Evolutionary conservation across 2,113 vertebrate species (phyloP).

Genomic region (Eolophus roseicapilla): DNA sequence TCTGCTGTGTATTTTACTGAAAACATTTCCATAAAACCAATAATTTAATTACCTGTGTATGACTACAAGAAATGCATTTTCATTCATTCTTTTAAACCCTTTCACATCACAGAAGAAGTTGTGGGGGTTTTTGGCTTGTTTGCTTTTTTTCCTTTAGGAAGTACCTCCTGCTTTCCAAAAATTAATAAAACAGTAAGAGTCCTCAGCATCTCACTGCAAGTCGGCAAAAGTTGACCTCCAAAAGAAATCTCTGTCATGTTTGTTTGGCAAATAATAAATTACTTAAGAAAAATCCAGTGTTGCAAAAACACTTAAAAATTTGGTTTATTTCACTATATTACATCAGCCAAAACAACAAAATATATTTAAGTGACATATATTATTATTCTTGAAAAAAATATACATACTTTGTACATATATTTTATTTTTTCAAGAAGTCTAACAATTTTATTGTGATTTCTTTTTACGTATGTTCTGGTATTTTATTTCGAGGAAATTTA

Average conservation of each 20-base stretch:
- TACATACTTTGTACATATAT: neutral
- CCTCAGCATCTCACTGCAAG: neutral
- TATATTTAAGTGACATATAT: neutral
- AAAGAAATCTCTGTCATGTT: neutral
- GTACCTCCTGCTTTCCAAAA: neutral
- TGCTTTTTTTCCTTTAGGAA: neutral
- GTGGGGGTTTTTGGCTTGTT: neutral
- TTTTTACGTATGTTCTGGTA: rapidly evolving
- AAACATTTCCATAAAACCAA: slow-evolving; percentile 2
- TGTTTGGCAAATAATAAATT: neutral
- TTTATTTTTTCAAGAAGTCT: neutral
- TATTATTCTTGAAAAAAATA: neutral
- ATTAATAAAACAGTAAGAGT: neutral
- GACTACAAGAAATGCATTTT: neutral
- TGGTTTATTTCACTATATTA: neutral
- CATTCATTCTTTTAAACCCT: neutral
- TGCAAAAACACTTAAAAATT: neutral
- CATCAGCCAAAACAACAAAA: neutral
- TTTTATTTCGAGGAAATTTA: neutral
- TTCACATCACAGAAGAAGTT: neutral
- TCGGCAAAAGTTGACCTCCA: neutral
- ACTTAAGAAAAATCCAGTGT: neutral
- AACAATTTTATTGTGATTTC: neutral
- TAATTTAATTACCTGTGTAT: neutral
- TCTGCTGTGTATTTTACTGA: neutral